Evolutionary conservation across 1,140 invertebrate species (phyloP).

Genomic region (Calosoma granatense): DNA sequence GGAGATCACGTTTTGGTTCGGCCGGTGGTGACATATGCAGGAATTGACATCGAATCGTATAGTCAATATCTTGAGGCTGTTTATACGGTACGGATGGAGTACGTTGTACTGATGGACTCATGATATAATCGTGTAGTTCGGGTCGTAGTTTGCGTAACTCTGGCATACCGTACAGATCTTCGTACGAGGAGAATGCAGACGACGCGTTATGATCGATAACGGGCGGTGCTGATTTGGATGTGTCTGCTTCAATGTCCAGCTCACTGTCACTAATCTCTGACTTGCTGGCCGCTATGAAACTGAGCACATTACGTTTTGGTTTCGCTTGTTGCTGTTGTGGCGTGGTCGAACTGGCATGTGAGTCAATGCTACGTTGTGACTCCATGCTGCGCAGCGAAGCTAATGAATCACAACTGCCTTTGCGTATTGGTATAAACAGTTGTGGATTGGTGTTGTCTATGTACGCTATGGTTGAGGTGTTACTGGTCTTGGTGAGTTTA

Average conservation of each 20-base stretch:
- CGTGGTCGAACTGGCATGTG: slow-evolving; percentile 19
- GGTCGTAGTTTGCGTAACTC: neutral
- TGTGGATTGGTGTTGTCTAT: slow-evolving; percentile 25
- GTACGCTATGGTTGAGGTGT: slow-evolving; percentile 35
- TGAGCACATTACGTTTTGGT: neutral
- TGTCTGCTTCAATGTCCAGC: slow-evolving; percentile 9
- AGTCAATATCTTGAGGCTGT: neutral
- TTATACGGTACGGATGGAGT: neutral
- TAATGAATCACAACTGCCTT: slow-evolving; percentile 45
- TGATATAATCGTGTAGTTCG: neutral
- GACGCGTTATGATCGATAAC: slow-evolving; percentile 16
- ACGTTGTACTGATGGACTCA: neutral
- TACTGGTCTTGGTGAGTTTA: slow-evolving; percentile 42
- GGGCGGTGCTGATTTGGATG: slow-evolving; percentile 17
- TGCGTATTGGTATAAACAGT: slow-evolving; percentile 24
- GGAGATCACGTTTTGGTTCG: slow-evolving; percentile 5
- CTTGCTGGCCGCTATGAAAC: neutral
- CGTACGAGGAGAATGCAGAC: slow-evolving; percentile 17
- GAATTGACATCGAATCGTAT: neutral
- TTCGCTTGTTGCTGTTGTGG: slow-evolving; percentile 10
- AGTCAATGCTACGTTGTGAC: slow-evolving; percentile 25
- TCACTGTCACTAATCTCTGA: neutral
- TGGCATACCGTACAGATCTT: neutral
- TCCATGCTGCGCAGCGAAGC: slow-evolving; percentile 35
- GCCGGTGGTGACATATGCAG: neutral